Evolutionary conservation across 2,797 vertebrate species (phyloP).

Genomic region (Macropus fuliginosus): DNA sequence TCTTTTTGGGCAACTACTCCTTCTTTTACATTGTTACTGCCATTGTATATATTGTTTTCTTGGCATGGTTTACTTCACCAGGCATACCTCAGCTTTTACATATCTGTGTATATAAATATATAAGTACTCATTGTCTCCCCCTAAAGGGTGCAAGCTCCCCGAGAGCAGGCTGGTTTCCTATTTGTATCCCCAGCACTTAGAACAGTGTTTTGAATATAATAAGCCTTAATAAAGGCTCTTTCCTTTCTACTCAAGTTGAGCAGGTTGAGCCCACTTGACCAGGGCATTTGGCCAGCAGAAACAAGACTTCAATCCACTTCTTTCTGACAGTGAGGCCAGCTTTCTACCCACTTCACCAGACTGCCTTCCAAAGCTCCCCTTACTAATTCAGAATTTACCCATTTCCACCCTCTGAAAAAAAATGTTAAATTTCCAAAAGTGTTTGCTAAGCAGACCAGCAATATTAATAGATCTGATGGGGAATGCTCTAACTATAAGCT

Average conservation of each 20-base stretch:
- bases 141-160: neutral
- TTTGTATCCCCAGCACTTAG: neutral
- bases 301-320: neutral
- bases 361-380: neutral
- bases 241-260: neutral
- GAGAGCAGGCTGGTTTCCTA: neutral
- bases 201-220: neutral
- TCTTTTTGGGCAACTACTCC: neutral
- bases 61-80: neutral
- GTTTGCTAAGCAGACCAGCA: neutral
- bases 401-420: neutral
- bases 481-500: neutral
- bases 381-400: neutral
- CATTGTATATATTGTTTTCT: neutral
- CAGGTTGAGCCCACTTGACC: neutral
- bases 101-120: neutral
- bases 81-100: neutral
- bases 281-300: neutral
- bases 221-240: neutral
- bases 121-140: neutral
- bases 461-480: neutral
- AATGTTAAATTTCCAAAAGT: neutral
- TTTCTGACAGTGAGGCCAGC: neutral
- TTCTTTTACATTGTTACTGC: neutral
- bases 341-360: neutral